A percentile compares a stretch with the other conserved stretches of the same genome.
Conservation (phyloP, 2,888 invertebrate genomes). For the Orthosia gracilis region DNA sequence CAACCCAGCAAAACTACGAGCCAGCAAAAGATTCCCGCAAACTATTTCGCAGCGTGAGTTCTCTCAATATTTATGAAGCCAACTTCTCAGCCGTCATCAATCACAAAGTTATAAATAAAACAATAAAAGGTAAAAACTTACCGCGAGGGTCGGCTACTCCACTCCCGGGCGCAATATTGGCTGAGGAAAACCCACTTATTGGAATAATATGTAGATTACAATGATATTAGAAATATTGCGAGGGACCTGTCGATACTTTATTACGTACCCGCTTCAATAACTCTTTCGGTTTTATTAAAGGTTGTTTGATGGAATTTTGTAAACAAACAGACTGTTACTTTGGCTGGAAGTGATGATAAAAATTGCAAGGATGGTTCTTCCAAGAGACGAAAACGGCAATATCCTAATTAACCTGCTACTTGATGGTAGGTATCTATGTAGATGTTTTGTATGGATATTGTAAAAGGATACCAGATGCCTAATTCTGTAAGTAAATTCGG, state of each 20-base stretch:
- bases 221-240: conserved; percentile 86
- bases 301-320: conserved; percentile 54
- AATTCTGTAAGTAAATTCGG: too few species aligned
- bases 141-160: conserved; percentile 85
- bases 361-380: not conserved
- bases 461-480: too few species aligned
- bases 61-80: conserved; percentile 90
- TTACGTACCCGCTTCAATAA: conserved; percentile 75
- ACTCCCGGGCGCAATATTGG: conserved; percentile 86
- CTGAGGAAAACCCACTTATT: conserved; percentile 88
- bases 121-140: conserved; percentile 91
- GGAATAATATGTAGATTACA: conserved; percentile 91
- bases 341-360: conserved; percentile 34
- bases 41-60: conserved; percentile 86
- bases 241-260: conserved; percentile 83
- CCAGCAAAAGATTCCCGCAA: conserved; percentile 62
- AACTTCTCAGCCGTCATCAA: conserved; percentile 89
- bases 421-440: not conserved
- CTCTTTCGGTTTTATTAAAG: conserved; percentile 72
- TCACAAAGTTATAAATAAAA: conserved; percentile 92
- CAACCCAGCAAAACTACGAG: conserved; percentile 64
- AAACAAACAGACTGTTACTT: conserved; percentile 34
- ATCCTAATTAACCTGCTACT: not conserved
- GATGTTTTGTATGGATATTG: not conserved
- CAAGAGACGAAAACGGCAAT: not conserved